Evolutionary conservation across 2,113 vertebrate genomes (phyloP).

Genomic region (Saguinus imperator): DNA sequence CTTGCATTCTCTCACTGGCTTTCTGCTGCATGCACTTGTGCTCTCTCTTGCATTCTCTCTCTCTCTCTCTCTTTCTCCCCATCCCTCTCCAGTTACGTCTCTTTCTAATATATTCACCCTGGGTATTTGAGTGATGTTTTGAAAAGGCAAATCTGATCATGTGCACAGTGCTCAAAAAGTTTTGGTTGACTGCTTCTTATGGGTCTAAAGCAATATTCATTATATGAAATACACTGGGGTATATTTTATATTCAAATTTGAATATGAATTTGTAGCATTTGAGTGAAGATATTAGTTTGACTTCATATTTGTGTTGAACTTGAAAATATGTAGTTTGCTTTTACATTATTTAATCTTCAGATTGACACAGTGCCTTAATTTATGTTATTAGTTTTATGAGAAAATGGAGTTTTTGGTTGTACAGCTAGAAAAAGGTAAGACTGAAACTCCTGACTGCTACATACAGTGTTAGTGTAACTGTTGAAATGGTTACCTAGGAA

Average conservation of each 20-base stretch:
- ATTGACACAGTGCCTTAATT: background rate
- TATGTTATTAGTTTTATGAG: conserved; percentile 51
- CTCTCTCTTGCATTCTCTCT: background rate
- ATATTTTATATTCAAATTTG: conserved; percentile 22
- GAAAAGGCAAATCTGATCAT: conserved; percentile 12
- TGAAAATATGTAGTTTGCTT: background rate
- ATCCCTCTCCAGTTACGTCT: background rate
- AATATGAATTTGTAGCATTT: conserved; percentile 12
- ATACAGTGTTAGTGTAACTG: background rate
- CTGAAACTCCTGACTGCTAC: background rate
- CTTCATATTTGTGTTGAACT: background rate
- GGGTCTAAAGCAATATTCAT: background rate
- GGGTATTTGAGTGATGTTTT: background rate
- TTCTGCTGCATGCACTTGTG: background rate
- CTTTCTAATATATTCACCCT: background rate
- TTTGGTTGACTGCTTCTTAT: background rate
- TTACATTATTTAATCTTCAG: conserved; percentile 31
- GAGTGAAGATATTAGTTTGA: background rate
- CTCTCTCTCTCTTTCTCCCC: background rate
- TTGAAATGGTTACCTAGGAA: background rate
- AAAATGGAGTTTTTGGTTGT: conserved; percentile 5
- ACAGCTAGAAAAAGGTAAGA: background rate
- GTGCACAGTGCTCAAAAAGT: background rate
- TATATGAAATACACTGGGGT: background rate
- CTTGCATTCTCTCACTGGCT: too few relatives aligned